Conservation (phyloP, 2,797 vertebrate genomes). For the Ctenochaetus hawaiiensis region DNA sequence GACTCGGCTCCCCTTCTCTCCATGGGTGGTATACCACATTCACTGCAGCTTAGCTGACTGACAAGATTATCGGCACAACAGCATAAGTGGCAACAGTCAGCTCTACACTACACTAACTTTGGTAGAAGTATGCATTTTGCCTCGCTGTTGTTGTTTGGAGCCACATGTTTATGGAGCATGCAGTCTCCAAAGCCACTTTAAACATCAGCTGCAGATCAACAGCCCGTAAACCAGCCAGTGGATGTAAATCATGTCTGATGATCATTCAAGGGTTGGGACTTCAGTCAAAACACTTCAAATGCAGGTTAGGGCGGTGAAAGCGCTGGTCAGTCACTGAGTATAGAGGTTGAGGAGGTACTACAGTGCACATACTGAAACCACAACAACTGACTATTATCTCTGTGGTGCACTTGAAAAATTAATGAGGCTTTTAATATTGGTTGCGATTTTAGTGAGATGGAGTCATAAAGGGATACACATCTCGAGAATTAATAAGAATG, state of each 20-base stretch:
- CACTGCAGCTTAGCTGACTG: slow-evolving; percentile 58
- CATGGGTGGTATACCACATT: slow-evolving; percentile 50
- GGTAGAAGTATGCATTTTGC: slow-evolving; percentile 45
- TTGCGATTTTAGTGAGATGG: slow-evolving; percentile 65
- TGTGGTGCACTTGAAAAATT: slow-evolving; percentile 69
- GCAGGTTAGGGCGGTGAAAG: slow-evolving; percentile 26
- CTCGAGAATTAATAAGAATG: slow-evolving; percentile 61
- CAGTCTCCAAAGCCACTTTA: slow-evolving; percentile 61
- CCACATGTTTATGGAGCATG: slow-evolving; percentile 55
- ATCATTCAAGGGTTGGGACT: slow-evolving; percentile 47
- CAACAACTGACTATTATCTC: slow-evolving; percentile 50
- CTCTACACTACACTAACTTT: slow-evolving; percentile 20
- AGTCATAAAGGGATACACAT: slow-evolving; percentile 68
- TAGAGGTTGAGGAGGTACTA: slow-evolving; percentile 15
- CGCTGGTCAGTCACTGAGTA: slow-evolving; percentile 24
- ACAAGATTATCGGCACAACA: slow-evolving; percentile 67
- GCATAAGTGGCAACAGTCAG: slow-evolving; percentile 39
- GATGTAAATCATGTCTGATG: slow-evolving; percentile 57
- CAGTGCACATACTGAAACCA: slow-evolving; percentile 42
- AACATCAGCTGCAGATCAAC: slow-evolving; percentile 53
- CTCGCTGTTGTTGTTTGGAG: slow-evolving; percentile 63
- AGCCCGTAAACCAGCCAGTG: slow-evolving; percentile 59
- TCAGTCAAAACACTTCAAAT: slow-evolving; percentile 46
- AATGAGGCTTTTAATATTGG: slow-evolving; percentile 81
- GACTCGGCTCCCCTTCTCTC: slow-evolving; percentile 45